These are phyloP conservation scores for Cacatua alba DNA, from an alignment of 2,113 vertebrate genomes.

Conservation along the genomic window DNA sequence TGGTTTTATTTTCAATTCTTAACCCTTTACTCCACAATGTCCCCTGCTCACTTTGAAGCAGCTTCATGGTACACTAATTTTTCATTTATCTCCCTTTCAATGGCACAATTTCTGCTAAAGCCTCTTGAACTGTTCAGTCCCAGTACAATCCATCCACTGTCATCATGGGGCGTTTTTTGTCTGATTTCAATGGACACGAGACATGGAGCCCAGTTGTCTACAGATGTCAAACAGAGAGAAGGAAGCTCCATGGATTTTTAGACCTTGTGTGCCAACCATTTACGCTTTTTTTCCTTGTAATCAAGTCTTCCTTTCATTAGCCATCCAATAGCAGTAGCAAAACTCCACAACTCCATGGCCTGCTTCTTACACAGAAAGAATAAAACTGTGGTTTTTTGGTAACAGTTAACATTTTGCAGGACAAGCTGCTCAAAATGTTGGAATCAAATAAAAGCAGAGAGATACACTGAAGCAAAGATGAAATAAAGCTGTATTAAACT, in stretches of 20 bases:
- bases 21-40: fast-evolving
- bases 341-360: not conserved
- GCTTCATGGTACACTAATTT: fast-evolving
- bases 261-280: not conserved
- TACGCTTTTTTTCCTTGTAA: not conserved
- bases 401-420: not conserved
- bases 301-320: not conserved
- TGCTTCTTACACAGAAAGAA: not conserved
- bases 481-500: not conserved
- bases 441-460: not conserved
- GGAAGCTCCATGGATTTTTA: not conserved
- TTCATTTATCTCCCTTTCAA: not conserved
- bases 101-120: not conserved
- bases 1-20: not conserved
- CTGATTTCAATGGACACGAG: fast-evolving
- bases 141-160: not conserved
- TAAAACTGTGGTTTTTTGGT: fast-evolving
- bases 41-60: not conserved
- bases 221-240: too few relatives aligned
- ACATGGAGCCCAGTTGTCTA: not conserved
- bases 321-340: fast-evolving
- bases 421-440: not conserved
- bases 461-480: not conserved
- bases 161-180: fast-evolving
- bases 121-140: not conserved